Base-by-base conservation (phyloP, 2,113 vertebrate genomes). In the Aptenodytes forsteri region DNA sequence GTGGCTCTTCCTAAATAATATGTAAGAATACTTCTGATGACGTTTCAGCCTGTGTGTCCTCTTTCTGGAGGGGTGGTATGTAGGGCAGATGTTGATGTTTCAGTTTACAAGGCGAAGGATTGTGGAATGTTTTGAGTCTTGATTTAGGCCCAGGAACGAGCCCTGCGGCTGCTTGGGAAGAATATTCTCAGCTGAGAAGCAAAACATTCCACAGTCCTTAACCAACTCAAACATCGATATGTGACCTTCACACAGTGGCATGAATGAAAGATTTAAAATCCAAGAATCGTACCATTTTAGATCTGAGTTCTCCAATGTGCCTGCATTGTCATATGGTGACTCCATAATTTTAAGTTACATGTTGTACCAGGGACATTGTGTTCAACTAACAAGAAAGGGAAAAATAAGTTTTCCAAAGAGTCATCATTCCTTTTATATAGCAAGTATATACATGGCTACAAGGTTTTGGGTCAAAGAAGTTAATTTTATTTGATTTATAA, bases 221-320 rank as follows among this genome's bases (percentile, higher is more conserved):
- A 88, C 75, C 46, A 91, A 52, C 62, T 85, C 54, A 85, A 90
- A 96, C 17, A 65, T 96, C 83, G 84, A 90, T 83, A 95, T 89
- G 87, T 95, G 95, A 97, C 81, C 82, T 93, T 95, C 91, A 83
- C 22, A 46, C 26, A 78, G 66, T 95, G 95, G 94, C 81, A 96
- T 97, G 96, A 96, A 96, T 97, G 95, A 97, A 97, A 93, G 91
- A 90, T 88, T 93, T 91, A 50, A 94, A 95, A 90, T 95, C 79
- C 64, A 94, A 46, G 84, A 85, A 81, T 76, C 7, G 8, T 85
- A 73, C 36, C 0, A 0, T 42, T 90, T 94, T 91, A 88, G 70
- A 77, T 77, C 29, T 11, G 46, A 91, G 54, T 93, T 96, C 71
- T 80, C 38, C 66, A 80, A 7, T 15, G 23, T 10, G 8, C 38